Evolutionary conservation across 2,888 invertebrate species (phyloP).

Genomic region (Eupeodes luniger): DNA sequence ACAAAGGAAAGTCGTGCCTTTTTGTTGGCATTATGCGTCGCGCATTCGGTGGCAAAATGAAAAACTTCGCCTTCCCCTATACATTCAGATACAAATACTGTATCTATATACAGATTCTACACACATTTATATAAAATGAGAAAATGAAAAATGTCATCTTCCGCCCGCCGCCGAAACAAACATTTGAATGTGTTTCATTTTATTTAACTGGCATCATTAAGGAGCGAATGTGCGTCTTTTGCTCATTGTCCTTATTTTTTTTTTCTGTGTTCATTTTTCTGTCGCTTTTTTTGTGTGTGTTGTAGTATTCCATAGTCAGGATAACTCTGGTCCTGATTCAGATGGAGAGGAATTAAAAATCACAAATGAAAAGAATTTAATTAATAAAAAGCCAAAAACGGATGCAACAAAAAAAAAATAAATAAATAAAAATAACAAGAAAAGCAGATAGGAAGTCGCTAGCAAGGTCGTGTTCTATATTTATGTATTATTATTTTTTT

Average conservation of each 20-base stretch:
- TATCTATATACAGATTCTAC: background rate
- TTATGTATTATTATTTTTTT: constrained; percentile 7
- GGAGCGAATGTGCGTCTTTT: constrained; percentile 53
- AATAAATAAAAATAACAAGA: constrained; percentile 13
- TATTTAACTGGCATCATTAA: constrained; percentile 71
- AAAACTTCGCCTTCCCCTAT: constrained; percentile 21
- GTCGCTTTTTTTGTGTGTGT: background rate
- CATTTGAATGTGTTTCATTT: constrained; percentile 71
- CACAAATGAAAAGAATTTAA: constrained; percentile 75
- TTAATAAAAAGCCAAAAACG: constrained; percentile 68
- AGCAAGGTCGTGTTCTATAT: constrained; percentile 50
- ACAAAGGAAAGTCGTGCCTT: constrained; percentile 56
- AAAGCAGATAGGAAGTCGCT: constrained; percentile 26
- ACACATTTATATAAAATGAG: constrained; percentile 7
- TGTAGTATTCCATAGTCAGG: constrained; percentile 1
- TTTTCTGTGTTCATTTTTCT: background rate
- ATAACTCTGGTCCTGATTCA: constrained; percentile 63
- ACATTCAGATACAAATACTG: background rate
- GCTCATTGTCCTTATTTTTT: constrained; percentile 35
- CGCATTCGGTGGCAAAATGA: constrained; percentile 4
- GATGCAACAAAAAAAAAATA: constrained; percentile 42
- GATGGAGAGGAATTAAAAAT: constrained; percentile 65
- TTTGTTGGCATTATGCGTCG: constrained; percentile 28
- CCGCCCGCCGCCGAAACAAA: constrained; percentile 67
- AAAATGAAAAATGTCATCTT: constrained; percentile 69